Conservation (phyloP, 2,888 invertebrate genomes). For the Leptopterna dolabrata region DNA sequence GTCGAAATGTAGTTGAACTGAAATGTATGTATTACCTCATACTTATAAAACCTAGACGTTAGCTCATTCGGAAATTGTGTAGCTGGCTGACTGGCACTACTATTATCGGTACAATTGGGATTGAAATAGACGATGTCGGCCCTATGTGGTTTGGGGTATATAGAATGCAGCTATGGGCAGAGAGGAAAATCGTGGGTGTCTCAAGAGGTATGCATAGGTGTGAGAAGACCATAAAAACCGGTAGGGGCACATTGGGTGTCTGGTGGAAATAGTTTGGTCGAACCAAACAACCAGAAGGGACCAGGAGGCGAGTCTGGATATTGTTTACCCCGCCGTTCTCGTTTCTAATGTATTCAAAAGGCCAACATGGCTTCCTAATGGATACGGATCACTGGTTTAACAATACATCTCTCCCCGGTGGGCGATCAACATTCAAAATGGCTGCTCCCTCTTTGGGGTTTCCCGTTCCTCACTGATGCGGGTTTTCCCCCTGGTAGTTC, state of each 20-base stretch:
- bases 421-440: slow-evolving; percentile 18
- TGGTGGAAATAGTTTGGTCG: background rate
- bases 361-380: slow-evolving; percentile 50
- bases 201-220: background rate
- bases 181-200: background rate
- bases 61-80: too few species aligned
- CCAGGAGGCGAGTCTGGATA: background rate
- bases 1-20: too few species aligned
- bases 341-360: slow-evolving; percentile 43
- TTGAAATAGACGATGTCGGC: background rate
- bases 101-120: too few species aligned
- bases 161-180: background rate
- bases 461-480: background rate
- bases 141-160: background rate
- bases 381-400: slow-evolving; percentile 36
- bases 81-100: too few species aligned
- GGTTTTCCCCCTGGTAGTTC: background rate
- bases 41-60: too few species aligned
- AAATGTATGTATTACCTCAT: too few species aligned
- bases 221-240: background rate
- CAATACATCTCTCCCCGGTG: background rate
- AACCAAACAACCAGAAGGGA: background rate
- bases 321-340: slow-evolving; percentile 9
- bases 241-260: background rate
- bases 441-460: slow-evolving; percentile 8